Percentiles rank a stretch among this genome's conserved stretches.
phyloP scores from a whole-genome alignment of 2,888 invertebrate species.

The Leptura quadrifasciata region DNA sequence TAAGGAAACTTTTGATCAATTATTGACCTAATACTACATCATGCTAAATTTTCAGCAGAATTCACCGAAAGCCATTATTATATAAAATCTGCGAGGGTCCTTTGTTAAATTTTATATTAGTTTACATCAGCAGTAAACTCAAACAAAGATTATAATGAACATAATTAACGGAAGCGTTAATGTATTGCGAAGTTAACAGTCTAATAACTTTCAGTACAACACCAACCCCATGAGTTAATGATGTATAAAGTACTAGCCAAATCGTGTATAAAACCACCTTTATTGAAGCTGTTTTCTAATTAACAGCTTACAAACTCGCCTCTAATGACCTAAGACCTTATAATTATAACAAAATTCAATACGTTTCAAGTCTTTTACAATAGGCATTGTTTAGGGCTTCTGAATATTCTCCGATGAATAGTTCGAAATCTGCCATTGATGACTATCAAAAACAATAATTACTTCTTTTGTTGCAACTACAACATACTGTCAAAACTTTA shows the following conservation, averaged over 20 bases:
- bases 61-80: too few species aligned
- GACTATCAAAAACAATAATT: not conserved
- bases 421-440: not conserved
- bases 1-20: too few species aligned
- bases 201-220: constrained; percentile 26
- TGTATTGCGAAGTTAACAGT: constrained; percentile 26
- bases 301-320: constrained; percentile 5
- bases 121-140: too few species aligned
- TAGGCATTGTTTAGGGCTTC: not conserved
- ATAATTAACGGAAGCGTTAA: constrained; percentile 23
- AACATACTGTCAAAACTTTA: too few species aligned
- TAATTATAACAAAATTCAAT: not conserved
- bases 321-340: constrained; percentile 10
- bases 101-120: too few species aligned
- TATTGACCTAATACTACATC: too few species aligned
- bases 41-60: too few species aligned
- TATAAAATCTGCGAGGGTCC: too few species aligned
- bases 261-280: constrained; percentile 21
- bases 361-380: not conserved
- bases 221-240: constrained; percentile 24
- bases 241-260: constrained; percentile 16
- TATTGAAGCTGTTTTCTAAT: constrained; percentile 13
- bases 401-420: not conserved
- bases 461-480: too few species aligned
- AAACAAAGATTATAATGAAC: constrained; percentile 1